phyloP scores from a whole-genome alignment of 2,888 invertebrate genomes.

The Drosophila subquinaria region DNA sequence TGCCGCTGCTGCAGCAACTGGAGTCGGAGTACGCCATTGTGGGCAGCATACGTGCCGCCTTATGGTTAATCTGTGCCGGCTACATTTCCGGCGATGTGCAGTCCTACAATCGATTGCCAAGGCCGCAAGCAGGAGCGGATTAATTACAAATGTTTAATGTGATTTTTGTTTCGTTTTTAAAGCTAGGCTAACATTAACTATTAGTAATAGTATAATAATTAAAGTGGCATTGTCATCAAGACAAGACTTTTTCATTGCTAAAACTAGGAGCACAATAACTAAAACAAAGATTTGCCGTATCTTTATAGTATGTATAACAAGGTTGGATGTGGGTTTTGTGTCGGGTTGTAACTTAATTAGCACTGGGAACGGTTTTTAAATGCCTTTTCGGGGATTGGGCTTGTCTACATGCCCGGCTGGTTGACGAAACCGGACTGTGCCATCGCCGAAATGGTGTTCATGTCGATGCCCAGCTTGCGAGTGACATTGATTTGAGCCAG shows the following conservation, averaged over 20 bases:
- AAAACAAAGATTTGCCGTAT: constrained; percentile 63
- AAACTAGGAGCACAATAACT: constrained; percentile 63
- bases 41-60: constrained; percentile 83
- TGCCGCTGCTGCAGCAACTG: constrained; percentile 86
- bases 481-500: constrained; percentile 94
- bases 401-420: constrained; percentile 46
- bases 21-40: constrained; percentile 85
- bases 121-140: not conserved
- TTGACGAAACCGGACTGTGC: constrained; percentile 69
- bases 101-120: constrained; percentile 50
- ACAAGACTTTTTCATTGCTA: constrained; percentile 40
- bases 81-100: constrained; percentile 69
- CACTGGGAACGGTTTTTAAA: constrained; percentile 27
- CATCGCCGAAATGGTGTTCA: constrained; percentile 83
- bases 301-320: constrained; percentile 56
- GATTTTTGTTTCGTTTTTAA: constrained; percentile 19
- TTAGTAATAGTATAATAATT: constrained; percentile 13
- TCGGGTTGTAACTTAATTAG: constrained; percentile 26
- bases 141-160: constrained; percentile 34
- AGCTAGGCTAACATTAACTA: constrained; percentile 43
- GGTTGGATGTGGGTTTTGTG: constrained; percentile 14
- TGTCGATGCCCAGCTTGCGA: constrained; percentile 89
- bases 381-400: constrained; percentile 14
- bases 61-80: constrained; percentile 61
- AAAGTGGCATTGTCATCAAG: constrained; percentile 22